phyloP scores from a whole-genome alignment of 2,797 vertebrate genomes.

The Mus minutoides region DNA sequence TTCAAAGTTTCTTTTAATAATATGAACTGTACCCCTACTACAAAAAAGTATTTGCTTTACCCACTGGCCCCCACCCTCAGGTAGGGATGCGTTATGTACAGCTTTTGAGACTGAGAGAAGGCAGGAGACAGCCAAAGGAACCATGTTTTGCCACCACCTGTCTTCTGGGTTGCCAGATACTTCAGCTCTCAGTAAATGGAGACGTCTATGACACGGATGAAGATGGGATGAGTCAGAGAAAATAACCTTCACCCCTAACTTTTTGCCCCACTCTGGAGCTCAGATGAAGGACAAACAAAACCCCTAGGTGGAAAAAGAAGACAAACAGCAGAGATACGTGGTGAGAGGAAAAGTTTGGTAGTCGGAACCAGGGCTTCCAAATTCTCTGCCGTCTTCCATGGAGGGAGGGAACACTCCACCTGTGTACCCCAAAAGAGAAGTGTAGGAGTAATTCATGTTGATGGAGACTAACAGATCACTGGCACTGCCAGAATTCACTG shows the following conservation, averaged over 20 bases:
- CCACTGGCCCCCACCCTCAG: background rate
- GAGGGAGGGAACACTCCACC: background rate
- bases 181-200: background rate
- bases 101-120: background rate
- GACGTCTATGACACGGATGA: background rate
- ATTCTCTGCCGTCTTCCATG: background rate
- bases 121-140: background rate
- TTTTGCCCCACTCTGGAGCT: background rate
- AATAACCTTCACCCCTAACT: slow-evolving; percentile 42
- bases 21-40: background rate
- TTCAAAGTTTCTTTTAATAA: background rate
- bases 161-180: slow-evolving; percentile 49
- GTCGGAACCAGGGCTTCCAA: background rate
- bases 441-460: background rate
- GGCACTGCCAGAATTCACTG: background rate
- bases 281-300: slow-evolving; percentile 30
- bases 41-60: background rate
- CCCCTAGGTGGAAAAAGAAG: background rate
- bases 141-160: background rate
- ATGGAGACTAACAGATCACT: background rate
- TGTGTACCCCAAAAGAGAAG: background rate
- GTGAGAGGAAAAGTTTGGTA: background rate
- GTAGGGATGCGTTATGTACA: background rate
- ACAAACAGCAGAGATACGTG: slow-evolving; percentile 12
- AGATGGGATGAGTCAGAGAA: slow-evolving; percentile 37